Evolutionary conservation across 2,888 invertebrate species (phyloP), one percentile per base, ranked within the genome.

Genomic region (Gastracanthus pulcherrimus): DNA sequence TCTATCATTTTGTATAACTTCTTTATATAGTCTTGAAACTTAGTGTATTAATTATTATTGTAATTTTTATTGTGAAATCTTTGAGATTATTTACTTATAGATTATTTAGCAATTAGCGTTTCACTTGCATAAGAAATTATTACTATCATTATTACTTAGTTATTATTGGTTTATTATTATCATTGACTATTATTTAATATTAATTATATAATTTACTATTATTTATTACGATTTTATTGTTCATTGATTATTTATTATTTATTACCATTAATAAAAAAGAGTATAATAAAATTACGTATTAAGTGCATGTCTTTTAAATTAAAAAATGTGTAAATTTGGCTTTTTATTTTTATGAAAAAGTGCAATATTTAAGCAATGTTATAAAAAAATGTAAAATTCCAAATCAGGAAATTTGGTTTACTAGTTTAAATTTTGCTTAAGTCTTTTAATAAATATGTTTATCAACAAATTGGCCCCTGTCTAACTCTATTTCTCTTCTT

Each of bases 401-500:
- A 75, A 26, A 75, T 31, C 29, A 62, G 55, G n/a, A 74, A 60
- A 74, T 62, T 75, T 38, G 5, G 38, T 76, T 67, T 19, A 51
- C 67, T 67, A 58, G 26, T 58, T 67, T 16, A 31, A 55, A 76
- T 69, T 69, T 58, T 11, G 69, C 69, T 76, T 76, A 69, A 76
- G 60, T 45, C 67, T 69, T 76, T 76, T 69, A 76, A 76, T 76
- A 76, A 76, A 76, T 76, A 76, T 69, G 69, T 76, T 76, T 76
- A 76, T 34, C 69, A 76, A 76, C 45, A 76, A 76, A 76, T 76
- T 69, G 41, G 60, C 34, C 38, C 58, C 23, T 76, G 38, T 76
- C 34, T 76, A 36, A 67, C 60, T 76, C 7, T 38, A 45, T 60
- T 67, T 67, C 26, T 58, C 34, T 64, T 64, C 48, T 75, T 66